A percentile compares a stretch with the other conserved stretches of the same genome.
These are phyloP conservation scores for Meloidogyne exigua DNA, from an alignment of 1,140 invertebrate genomes.

Conservation along the genomic window DNA sequence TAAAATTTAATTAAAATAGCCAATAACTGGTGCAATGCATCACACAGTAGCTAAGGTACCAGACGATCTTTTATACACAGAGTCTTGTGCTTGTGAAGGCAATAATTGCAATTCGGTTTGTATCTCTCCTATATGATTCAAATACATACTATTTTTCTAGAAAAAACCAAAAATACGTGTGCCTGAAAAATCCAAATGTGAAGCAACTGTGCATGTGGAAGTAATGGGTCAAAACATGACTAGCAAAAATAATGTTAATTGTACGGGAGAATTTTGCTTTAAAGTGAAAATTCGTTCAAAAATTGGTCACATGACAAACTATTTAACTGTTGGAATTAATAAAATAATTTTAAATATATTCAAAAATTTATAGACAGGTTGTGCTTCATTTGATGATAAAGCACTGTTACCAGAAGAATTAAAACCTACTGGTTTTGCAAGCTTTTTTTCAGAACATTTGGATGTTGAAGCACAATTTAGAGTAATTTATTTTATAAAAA, in stretches of 20 bases:
- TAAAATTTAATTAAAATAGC: constrained; percentile 18
- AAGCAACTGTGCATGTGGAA: constrained; percentile 48
- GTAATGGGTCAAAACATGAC: constrained; percentile 51
- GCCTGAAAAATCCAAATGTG: constrained; percentile 51
- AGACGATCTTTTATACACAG: constrained; percentile 56
- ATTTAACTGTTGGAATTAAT: constrained; percentile 39
- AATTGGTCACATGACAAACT: constrained; percentile 53
- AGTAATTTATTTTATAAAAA: constrained; percentile 25
- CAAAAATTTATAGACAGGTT: constrained; percentile 39
- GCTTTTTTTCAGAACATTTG: constrained; percentile 53
- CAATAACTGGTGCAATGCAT: constrained; percentile 63
- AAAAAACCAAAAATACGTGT: constrained; percentile 50
- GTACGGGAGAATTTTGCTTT: constrained; percentile 59
- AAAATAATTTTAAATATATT: not conserved
- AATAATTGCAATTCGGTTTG: constrained; percentile 53
- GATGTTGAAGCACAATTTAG: constrained; percentile 53
- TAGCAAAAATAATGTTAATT: constrained; percentile 44
- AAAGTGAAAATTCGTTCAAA: constrained; percentile 53
- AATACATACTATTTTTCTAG: not conserved
- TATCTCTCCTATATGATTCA: too few relatives aligned
- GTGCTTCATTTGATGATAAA: constrained; percentile 51
- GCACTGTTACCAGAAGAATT: constrained; percentile 57
- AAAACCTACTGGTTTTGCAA: constrained; percentile 59
- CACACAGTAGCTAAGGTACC: constrained; percentile 54
- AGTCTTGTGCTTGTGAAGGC: constrained; percentile 56